Evolutionary conservation across 2,888 invertebrate genomes (phyloP).

Genomic region (Rhamphomyia laevipes): DNA sequence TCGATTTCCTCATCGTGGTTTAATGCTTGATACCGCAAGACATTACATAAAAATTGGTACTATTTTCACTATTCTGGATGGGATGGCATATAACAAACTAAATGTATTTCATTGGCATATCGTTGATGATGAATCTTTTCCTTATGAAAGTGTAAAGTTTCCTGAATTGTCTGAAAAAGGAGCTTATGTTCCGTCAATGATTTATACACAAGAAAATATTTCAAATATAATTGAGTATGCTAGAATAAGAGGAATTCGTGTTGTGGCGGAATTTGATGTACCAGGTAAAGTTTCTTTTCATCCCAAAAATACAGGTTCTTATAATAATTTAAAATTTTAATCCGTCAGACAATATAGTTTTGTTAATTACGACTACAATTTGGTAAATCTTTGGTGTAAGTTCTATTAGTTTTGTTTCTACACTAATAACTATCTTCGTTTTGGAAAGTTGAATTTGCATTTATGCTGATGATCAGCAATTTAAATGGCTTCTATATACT

Average conservation of each 20-base stretch:
- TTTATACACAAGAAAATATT: conserved; percentile 55
- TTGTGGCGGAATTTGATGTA: conserved; percentile 83
- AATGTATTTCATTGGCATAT: conserved; percentile 96
- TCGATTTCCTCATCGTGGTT: conserved; percentile 66
- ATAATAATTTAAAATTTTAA: too few relatives aligned
- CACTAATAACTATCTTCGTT: too few relatives aligned
- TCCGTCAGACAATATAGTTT: too few relatives aligned
- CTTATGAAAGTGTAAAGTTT: conserved; percentile 65
- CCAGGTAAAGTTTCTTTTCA: conserved; percentile 47
- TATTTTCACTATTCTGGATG: conserved; percentile 59
- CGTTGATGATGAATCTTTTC: conserved; percentile 86
- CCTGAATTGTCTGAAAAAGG: conserved; percentile 67
- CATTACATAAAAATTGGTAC: conserved; percentile 65
- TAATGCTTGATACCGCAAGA: conserved; percentile 76
- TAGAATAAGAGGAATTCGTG: conserved; percentile 68
- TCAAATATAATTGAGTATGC: conserved; percentile 63
- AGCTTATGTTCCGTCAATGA: conserved; percentile 50
- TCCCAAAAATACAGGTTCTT: background rate
- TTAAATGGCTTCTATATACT: too few relatives aligned
- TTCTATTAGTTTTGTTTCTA: too few relatives aligned
- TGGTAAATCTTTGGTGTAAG: too few relatives aligned
- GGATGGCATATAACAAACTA: conserved; percentile 82
- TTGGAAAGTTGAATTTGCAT: too few relatives aligned
- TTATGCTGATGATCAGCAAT: too few relatives aligned
- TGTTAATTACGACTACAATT: too few relatives aligned